Base-by-base conservation (phyloP, 64 coral and sea anemone genomes). In the Orbicella faveolata region DNA sequence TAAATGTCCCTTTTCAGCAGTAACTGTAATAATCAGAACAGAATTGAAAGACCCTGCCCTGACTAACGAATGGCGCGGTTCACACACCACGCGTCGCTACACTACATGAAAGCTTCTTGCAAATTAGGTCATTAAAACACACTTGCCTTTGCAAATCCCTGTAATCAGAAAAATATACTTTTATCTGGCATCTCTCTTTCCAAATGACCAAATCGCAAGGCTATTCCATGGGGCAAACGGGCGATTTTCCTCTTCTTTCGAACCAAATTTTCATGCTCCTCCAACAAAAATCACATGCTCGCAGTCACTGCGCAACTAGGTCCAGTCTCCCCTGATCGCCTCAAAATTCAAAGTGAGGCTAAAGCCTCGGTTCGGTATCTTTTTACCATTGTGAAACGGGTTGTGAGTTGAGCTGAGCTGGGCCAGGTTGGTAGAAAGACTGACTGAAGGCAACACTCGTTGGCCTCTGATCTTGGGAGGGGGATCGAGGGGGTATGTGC, bases 251-350 rank as follows among this genome's bases (percentile, higher is more conserved):
- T 72, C 18, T 8, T 37, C 20, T 85, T 21, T 53, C 65, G 82
- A 53, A 85, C 63, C 39, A 52, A 85, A 70, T 72, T 85, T 70
- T 18, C 23, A 30, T 37, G 26, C 23, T 55, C 63, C 65, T 51
- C 36, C n/a, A 82, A 82, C 79, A 82, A 85, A 25, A 85, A 85
- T 85, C 82, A 85, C 82, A 85, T 85, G 82, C 21, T 69, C 17
- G 35, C 62, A 84, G 62, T 68, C 61, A 25, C 20, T 51, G 36
- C 23, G 62, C 41, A 85, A 7, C 36, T 72, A 18, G 36, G 23
- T 16, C 82, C 82, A 70, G 82, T 52, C 82, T 85, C 13, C 34
- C 10, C 8, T 39, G 41, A 52, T 10, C 21, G 9, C 21, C 9
- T 10, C 9, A 6, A 78, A 8, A 74, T 78, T 52, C 36, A 78